These are phyloP conservation scores for Hydriomena furcata DNA, from an alignment of 2,888 invertebrate genomes.

Conservation along the genomic window DNA sequence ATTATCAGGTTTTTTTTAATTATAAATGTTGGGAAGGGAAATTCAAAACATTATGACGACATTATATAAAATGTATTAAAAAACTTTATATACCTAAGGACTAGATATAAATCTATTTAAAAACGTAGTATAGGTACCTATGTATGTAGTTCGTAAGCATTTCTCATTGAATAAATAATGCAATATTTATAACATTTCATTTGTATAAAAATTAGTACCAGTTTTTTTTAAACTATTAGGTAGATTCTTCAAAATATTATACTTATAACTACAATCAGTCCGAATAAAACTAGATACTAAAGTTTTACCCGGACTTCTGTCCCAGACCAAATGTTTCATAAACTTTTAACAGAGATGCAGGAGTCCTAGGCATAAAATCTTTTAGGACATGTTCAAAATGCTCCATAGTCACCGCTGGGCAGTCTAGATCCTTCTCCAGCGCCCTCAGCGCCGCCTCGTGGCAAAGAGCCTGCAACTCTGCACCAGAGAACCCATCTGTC, in stretches of 20 bases:
- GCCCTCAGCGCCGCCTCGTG: conserved; percentile 95
- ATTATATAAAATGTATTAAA: conserved; percentile 35
- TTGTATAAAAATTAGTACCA: conserved; percentile 13
- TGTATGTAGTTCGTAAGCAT: conserved; percentile 51
- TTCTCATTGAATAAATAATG: conserved; percentile 56
- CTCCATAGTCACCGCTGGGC: conserved; percentile 82
- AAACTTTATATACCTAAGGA: conserved; percentile 41
- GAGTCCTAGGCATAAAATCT: conserved; percentile 90
- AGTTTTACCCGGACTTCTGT: conserved; percentile 53
- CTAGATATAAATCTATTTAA: conserved; percentile 60
- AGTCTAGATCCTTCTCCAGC: conserved; percentile 89
- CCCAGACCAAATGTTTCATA: conserved; percentile 86
- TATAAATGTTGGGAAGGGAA: conserved; percentile 12
- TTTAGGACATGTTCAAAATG: conserved; percentile 90
- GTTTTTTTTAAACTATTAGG: neutral
- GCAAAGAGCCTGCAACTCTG: conserved; percentile 95
- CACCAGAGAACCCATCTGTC: conserved; percentile 95
- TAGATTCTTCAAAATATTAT: neutral
- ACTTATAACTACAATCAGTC: neutral
- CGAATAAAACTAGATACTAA: no score
- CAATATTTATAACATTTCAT: conserved; percentile 23
- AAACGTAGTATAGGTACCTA: conserved; percentile 39
- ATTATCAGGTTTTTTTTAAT: conserved; percentile 13
- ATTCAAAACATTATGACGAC: conserved; percentile 25
- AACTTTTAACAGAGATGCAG: conserved; percentile 86